Conservation (phyloP, 2,797 vertebrate genomes). For the Luscinia megarhynchos region DNA sequence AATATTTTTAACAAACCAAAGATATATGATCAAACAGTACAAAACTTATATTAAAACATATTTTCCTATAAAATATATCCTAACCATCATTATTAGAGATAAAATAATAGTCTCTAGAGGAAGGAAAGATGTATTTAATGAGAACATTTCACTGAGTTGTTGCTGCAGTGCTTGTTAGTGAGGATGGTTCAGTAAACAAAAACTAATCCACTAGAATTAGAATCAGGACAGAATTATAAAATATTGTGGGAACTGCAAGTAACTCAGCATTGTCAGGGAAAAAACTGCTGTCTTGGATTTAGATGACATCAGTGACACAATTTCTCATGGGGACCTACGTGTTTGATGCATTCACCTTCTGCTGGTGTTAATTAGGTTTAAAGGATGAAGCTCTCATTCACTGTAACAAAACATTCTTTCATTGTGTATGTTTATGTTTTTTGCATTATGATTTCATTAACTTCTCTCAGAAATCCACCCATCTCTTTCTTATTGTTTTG, state of each 20-base stretch:
- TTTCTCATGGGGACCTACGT: background rate
- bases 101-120: background rate
- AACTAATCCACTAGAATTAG: background rate
- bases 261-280: background rate
- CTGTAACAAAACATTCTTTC: background rate
- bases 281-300: background rate
- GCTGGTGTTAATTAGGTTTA: background rate
- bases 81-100: background rate
- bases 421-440: background rate
- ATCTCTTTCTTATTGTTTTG: background rate
- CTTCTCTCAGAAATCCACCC: background rate
- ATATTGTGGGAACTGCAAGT: background rate
- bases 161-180: background rate
- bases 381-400: background rate
- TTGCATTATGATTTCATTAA: background rate
- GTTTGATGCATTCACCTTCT: background rate
- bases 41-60: background rate
- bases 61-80: background rate
- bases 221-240: background rate
- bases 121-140: background rate
- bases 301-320: background rate
- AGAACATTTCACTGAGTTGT: background rate
- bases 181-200: slow-evolving; percentile 25
- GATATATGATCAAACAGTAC: background rate
- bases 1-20: background rate